Base-by-base conservation (phyloP, 1,140 invertebrate species). In the Ostrea edulis region DNA sequence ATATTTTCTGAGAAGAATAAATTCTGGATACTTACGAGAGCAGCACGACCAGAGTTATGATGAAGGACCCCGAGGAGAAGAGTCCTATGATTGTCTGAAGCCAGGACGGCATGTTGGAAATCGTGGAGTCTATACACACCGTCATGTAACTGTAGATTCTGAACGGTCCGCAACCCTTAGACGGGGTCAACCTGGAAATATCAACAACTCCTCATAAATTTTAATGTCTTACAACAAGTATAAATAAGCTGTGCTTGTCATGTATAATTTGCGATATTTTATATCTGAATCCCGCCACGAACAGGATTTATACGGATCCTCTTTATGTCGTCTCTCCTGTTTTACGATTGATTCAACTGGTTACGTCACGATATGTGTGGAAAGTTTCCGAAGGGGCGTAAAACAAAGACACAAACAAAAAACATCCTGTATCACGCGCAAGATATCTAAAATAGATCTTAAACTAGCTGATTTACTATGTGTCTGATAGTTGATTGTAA, bases 81-180 rank as follows among this genome's bases (percentile, higher is more conserved):
- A 92, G 71, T 22, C 86, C 53, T 53, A 91, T 86, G 44, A 91
- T 35, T 14, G 68, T 71, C 58, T 89, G 51, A 58, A 93, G 83
- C 62, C 88, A 35, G 58, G 54, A 14, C 44, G 88, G 89, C 62
- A 91, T 91, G 12, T 94, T 94, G 0, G 94, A 91, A 87, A 97
- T 97, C 0, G 96, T 96, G 7, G 94, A 85, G 14, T 96, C 95
- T 0, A 97, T 95, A 3, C 96, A 95, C 0, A 94, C 93, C 96
- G 97, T 98, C 83, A 97, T 96, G 0, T 96, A 96, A 84, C 93
- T 88, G 1, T 96, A 95, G 2, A 95, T 96, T 83, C 96, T 95
- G 90, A 97, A 98, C 0, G 98, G 97, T 0, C 98, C 98, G 93
- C 97, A 98, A 0, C 96, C 96, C 86, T 96, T 95, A 0, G 97